phyloP scores from a whole-genome alignment of 2,888 invertebrate species.

The Alitta virens region DNA sequence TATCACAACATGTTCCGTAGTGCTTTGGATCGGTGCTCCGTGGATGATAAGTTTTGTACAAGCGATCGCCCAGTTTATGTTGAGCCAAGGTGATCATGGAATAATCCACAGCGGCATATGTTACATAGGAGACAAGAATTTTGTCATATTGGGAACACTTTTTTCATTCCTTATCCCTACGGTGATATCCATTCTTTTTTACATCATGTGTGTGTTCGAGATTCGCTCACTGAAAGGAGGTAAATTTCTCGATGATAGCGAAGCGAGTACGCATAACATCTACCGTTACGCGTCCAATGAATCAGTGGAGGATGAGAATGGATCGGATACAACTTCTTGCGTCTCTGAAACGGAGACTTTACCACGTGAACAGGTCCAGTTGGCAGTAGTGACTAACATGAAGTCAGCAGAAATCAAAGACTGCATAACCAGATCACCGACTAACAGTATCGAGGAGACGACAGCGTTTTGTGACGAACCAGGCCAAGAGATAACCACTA shows the following conservation, averaged over 20 bases:
- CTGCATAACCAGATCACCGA: not conserved
- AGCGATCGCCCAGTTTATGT: slow-evolving; percentile 31
- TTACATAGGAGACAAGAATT: slow-evolving; percentile 31
- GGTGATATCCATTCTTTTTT: slow-evolving; percentile 20
- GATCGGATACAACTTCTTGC: slow-evolving; percentile 17
- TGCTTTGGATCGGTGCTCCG: slow-evolving; percentile 31
- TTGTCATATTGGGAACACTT: slow-evolving; percentile 29
- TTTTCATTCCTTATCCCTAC: slow-evolving; percentile 29
- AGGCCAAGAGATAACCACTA: slow-evolving; percentile 2
- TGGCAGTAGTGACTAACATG: slow-evolving; percentile 16
- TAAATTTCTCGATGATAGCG: slow-evolving; percentile 19
- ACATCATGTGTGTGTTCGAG: slow-evolving; percentile 23
- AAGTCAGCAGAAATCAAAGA: slow-evolving; percentile 2
- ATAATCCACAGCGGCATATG: slow-evolving; percentile 24
- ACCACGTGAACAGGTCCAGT: slow-evolving; percentile 16
- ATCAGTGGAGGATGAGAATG: slow-evolving; percentile 12
- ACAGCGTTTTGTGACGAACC: slow-evolving; percentile 16
- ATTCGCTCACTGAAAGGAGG: slow-evolving; percentile 18
- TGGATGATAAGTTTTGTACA: slow-evolving; percentile 31
- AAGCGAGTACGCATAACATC: slow-evolving; percentile 15
- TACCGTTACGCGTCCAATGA: slow-evolving; percentile 16
- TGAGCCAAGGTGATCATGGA: slow-evolving; percentile 28
- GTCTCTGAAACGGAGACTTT: slow-evolving; percentile 1
- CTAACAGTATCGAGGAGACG: slow-evolving; percentile 1
- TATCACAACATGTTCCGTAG: slow-evolving; percentile 27